These are phyloP conservation scores for Molanna angustata DNA, from an alignment of 2,888 invertebrate species.

Conservation along the genomic window DNA sequence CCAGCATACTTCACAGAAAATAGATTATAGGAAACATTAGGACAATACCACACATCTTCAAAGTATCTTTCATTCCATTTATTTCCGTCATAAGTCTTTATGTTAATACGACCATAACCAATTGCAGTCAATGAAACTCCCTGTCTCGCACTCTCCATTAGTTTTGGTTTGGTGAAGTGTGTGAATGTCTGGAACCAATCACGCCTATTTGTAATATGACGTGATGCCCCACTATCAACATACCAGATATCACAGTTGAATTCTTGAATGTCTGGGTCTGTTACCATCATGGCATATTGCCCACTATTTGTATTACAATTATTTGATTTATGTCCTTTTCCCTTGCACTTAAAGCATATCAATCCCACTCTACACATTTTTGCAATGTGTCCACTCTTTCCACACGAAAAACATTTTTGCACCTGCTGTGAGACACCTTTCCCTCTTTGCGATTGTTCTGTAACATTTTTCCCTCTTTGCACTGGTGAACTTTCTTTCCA, in stretches of 20 bases:
- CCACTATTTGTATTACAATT: no score
- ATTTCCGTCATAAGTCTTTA: background rate
- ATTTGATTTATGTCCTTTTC: background rate
- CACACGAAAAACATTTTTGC: conserved; percentile 1
- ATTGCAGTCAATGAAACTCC: background rate
- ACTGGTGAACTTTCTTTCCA: no score
- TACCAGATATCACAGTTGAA: background rate
- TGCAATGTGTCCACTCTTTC: background rate
- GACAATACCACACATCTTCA: conserved; percentile 4
- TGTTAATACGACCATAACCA: background rate
- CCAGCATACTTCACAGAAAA: background rate
- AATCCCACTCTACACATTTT: background rate
- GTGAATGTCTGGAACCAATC: background rate
- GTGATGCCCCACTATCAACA: conserved; percentile 2
- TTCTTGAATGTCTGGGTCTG: background rate
- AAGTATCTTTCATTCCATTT: background rate
- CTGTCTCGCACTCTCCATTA: background rate
- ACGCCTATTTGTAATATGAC: conserved; percentile 1
- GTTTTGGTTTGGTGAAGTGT: background rate
- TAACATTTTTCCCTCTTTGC: no score
- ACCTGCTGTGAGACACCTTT: no score
- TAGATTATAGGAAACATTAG: conserved; percentile 1
- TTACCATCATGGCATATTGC: no score
- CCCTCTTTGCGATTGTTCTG: no score
- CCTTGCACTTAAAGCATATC: background rate